These are phyloP conservation scores for Threskiornis aethiopicus DNA, from an alignment of 2,797 vertebrate species.

Conservation along the genomic window DNA sequence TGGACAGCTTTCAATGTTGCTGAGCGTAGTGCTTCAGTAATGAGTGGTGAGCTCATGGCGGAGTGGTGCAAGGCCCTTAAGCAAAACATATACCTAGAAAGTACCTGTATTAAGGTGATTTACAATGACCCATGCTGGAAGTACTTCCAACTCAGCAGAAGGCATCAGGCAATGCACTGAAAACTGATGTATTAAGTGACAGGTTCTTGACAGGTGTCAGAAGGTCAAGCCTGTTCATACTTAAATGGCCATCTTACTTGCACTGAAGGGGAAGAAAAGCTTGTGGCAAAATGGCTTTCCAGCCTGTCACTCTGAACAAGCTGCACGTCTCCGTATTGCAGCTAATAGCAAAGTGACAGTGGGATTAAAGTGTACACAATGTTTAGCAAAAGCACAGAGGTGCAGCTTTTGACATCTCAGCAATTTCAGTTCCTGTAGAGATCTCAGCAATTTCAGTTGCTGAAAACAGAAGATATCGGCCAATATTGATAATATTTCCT, in stretches of 20 bases:
- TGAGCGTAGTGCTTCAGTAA: not conserved
- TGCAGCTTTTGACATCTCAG: not conserved
- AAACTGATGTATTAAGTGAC: not conserved
- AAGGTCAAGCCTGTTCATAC: not conserved
- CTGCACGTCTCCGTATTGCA: not conserved
- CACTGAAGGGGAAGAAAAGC: not conserved
- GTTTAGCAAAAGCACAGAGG: not conserved
- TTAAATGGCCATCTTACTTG: not conserved
- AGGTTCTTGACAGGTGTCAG: not conserved
- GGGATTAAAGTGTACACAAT: not conserved
- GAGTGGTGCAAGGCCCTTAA: not conserved
- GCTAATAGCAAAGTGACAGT: not conserved
- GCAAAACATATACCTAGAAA: not conserved
- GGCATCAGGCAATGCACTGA: not conserved
- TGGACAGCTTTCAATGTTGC: not conserved
- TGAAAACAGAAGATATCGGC: not conserved
- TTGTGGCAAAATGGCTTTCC: not conserved
- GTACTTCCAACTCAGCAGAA: not conserved
- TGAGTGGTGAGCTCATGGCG: fast-evolving
- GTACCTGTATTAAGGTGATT: not conserved
- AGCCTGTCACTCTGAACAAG: not conserved
- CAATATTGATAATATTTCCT: not conserved
- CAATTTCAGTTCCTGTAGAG: not conserved
- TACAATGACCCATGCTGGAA: not conserved
- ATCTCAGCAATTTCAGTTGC: not conserved